Percentiles rank a stretch among this genome's conserved stretches.
Conservation (phyloP, 2,113 vertebrate species). For the Dolichotis patagonum region DNA sequence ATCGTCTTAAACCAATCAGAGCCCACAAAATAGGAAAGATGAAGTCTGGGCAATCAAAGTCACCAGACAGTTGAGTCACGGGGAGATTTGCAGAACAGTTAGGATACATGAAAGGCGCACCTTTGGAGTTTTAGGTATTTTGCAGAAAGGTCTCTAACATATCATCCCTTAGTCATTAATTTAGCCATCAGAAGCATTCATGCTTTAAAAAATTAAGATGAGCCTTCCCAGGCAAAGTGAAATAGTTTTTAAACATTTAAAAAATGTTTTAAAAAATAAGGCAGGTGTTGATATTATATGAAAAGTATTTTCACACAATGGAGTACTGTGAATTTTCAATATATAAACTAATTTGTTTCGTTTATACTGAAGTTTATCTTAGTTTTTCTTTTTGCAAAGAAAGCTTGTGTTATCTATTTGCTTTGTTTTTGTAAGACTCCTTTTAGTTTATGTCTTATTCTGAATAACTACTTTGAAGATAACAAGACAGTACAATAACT, state of each 20-base stretch:
- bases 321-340: background rate
- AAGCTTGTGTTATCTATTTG: background rate
- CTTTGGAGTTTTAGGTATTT: background rate
- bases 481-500: background rate
- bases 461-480: background rate
- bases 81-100: background rate
- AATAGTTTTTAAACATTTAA: background rate
- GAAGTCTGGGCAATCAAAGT: fast-evolving
- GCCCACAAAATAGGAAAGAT: background rate
- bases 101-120: background rate
- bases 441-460: background rate
- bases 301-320: background rate
- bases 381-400: background rate
- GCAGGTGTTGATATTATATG: background rate
- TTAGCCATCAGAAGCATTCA: background rate
- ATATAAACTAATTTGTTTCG: background rate
- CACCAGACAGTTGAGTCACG: no score
- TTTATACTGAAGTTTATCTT: background rate
- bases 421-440: background rate
- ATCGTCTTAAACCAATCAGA: background rate
- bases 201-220: background rate
- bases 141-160: background rate
- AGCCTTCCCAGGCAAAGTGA: background rate
- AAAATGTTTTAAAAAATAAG: background rate
- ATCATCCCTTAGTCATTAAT: background rate